These are phyloP conservation scores for Leptogaster cylindrica DNA, from an alignment of 2,888 invertebrate genomes.

Conservation along the genomic window DNA sequence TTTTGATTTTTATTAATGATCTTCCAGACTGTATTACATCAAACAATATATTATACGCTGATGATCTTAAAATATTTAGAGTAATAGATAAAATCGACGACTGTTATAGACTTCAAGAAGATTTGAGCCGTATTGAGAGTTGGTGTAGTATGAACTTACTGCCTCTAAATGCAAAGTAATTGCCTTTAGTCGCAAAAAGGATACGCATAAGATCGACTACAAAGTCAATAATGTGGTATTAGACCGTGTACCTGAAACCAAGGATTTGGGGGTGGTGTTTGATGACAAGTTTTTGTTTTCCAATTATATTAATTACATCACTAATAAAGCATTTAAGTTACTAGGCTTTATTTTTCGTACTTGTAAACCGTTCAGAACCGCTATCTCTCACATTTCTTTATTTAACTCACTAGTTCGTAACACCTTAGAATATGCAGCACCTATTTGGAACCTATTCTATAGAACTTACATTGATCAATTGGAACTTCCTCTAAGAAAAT, in stretches of 20 bases:
- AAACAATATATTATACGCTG: neutral
- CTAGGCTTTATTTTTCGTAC: neutral
- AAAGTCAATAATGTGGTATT: too few species aligned
- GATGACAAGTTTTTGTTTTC: too few species aligned
- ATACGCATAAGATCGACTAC: too few species aligned
- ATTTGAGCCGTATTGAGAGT: neutral
- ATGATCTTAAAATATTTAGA: too few species aligned
- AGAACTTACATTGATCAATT: neutral
- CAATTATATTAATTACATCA: too few species aligned
- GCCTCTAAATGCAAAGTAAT: neutral
- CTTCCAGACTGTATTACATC: neutral
- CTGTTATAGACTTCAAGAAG: neutral
- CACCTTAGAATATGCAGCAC: neutral
- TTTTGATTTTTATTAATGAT: too few species aligned
- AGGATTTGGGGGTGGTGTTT: too few species aligned
- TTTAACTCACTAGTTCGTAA: neutral
- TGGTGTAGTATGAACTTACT: too few species aligned
- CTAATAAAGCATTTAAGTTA: too few species aligned
- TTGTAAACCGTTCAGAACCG: neutral
- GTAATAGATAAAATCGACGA: neutral
- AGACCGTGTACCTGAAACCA: too few species aligned
- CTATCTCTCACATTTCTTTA: neutral
- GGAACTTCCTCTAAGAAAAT: neutral
- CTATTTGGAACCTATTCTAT: neutral
- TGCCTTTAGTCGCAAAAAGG: too few species aligned